Base-by-base conservation (phyloP, 2,888 invertebrate species). In the Timema podura region DNA sequence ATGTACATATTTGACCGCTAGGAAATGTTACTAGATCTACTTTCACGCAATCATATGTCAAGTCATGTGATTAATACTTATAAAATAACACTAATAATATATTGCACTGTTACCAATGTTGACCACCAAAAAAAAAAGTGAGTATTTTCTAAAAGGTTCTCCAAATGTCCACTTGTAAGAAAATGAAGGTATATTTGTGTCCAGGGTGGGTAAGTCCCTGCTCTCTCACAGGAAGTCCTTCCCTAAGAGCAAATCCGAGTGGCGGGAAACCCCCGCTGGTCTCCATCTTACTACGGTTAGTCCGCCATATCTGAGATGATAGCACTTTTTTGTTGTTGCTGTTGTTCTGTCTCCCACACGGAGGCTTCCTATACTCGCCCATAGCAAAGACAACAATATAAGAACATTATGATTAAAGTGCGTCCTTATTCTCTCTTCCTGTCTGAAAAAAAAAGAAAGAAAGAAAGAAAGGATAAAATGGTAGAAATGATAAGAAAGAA, bases 161-260 rank as follows among this genome's bases (percentile, higher is more conserved):
- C 30, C 30, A 30, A 30, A 30, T 30, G 30, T 30, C 30, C 30
- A 30, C 30, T 30, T 30, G 30, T 30, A 30, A 30, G 30, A 30
- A 30, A 30, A 30, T 30, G 30, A 30, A 30, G 30, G 30, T 30
- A 30, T 30, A 30, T 30, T 30, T 30, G 30, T 30, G 30, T 30
- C 30, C 30, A 30, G 30, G 30, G 30, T 3, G 30, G 30, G 30
- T 1, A 30, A 30, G 30, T 30, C 30, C 30, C 30, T 30, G 30
- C 30, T 30, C 30, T 30, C 30, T 0, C 6, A 30, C 16, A 10
- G 30, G 61, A 44, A 44, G 61, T 13, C 45, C 11, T 45, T 61
- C 30, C 61, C 45, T 61, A 44, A 61, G 61, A 61, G 57, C 57
- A 61, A 44, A 61, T 61, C 61, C 16, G 11, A 61, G 61, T 61